A percentile compares a stretch with the other conserved stretches of the same genome.
These are phyloP conservation scores for Myrmecobius fasciatus DNA, from an alignment of 2,113 vertebrate species.

Conservation along the genomic window DNA sequence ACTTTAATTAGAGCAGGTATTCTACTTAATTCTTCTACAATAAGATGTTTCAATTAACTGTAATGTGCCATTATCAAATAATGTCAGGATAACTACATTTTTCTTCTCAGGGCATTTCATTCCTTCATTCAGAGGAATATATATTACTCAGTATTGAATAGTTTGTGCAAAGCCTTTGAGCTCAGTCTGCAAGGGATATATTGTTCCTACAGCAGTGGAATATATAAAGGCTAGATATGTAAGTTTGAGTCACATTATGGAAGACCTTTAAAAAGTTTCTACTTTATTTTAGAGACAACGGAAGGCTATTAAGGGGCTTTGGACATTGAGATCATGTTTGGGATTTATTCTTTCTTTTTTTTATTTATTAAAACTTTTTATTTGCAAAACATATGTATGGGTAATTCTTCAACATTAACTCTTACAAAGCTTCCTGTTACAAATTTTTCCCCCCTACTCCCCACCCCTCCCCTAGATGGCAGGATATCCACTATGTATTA, in stretches of 20 bases:
- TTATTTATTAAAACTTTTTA: too few species aligned
- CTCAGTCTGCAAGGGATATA: background rate
- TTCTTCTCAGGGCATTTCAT: background rate
- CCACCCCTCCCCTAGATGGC: too few species aligned
- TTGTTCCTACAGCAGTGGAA: background rate
- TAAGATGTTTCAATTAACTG: background rate
- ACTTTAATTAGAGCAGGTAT: background rate
- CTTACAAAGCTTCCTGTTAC: too few species aligned
- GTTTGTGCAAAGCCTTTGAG: background rate
- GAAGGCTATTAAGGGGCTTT: background rate
- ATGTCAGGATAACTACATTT: background rate
- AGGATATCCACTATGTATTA: too few species aligned
- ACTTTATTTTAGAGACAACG: background rate
- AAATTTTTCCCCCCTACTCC: too few species aligned
- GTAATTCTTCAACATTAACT: too few species aligned
- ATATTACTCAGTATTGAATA: background rate
- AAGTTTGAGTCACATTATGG: background rate
- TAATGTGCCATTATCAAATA: background rate
- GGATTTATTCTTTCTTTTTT: too few species aligned
- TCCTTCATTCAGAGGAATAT: background rate
- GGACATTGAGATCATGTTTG: background rate
- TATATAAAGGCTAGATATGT: background rate
- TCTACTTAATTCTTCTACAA: background rate
- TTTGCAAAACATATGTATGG: too few species aligned
- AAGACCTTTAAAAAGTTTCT: background rate